Conservation (phyloP, 2,797 vertebrate genomes). For the Falco peregrinus region DNA sequence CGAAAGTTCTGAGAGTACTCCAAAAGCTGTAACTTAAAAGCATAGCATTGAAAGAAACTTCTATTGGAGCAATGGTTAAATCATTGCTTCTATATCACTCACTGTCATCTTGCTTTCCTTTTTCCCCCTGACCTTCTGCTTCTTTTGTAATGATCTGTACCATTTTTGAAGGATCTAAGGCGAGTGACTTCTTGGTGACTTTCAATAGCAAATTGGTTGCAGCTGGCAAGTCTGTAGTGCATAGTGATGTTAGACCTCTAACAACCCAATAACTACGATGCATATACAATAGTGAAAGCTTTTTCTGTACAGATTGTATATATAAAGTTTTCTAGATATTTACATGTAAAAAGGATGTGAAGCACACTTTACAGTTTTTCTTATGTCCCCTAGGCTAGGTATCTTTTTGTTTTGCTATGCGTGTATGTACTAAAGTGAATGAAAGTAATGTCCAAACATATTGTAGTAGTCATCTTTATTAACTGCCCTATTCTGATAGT, state of each 20-base stretch:
- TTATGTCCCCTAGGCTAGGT: not conserved
- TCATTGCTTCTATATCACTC: not conserved
- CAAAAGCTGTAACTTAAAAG: not conserved
- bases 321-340: not conserved
- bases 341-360: not conserved
- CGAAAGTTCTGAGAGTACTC: no score
- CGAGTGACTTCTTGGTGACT: not conserved
- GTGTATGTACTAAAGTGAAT: not conserved
- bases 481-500: not conserved
- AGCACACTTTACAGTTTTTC: not conserved
- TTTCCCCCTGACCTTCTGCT: fast-evolving
- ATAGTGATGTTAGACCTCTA: not conserved
- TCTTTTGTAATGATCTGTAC: not conserved
- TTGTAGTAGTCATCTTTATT: not conserved
- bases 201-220: not conserved
- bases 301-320: not conserved
- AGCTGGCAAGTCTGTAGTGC: not conserved
- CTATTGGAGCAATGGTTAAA: not conserved
- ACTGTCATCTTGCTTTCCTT: not conserved
- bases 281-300: not conserved
- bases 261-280: fast-evolving
- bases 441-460: not conserved
- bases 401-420: not conserved
- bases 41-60: not conserved
- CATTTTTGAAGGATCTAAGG: not conserved